Evolutionary conservation across 2,888 invertebrate genomes (phyloP).

Genomic region (Ptilodon capucinus): DNA sequence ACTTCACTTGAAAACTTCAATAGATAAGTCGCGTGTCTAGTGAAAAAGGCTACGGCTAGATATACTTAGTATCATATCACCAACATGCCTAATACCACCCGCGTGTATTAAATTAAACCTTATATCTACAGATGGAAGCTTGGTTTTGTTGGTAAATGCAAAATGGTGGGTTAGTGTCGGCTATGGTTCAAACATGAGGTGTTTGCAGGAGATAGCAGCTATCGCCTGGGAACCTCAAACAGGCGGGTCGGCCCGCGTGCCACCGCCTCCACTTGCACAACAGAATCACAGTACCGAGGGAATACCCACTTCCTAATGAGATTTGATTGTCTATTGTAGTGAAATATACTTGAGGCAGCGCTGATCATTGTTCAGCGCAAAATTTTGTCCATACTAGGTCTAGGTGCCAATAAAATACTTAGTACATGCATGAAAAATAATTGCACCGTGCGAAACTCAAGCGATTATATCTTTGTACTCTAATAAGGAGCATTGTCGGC

Average conservation of each 20-base stretch:
- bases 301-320: constrained; percentile 34
- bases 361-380: neutral
- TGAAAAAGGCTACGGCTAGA: constrained; percentile 43
- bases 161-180: constrained; percentile 53
- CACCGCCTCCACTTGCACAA: constrained; percentile 67
- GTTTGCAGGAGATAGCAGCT: constrained; percentile 78
- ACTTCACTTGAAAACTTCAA: constrained; percentile 72
- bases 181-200: constrained; percentile 75
- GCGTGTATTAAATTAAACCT: neutral
- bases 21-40: constrained; percentile 74
- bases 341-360: too few relatives aligned
- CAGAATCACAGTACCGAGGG: constrained; percentile 46
- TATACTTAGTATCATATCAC: constrained; percentile 28
- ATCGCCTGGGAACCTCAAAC: constrained; percentile 81
- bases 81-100: constrained; percentile 1
- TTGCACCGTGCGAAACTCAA: constrained; percentile 33
- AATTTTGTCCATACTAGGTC: neutral
- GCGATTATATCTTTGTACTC: constrained; percentile 42
- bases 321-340: neutral
- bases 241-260: constrained; percentile 69
- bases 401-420: constrained; percentile 6
- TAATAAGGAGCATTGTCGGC: constrained; percentile 42
- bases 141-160: constrained; percentile 16
- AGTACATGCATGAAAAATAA: constrained; percentile 30
- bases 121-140: neutral